These are phyloP conservation scores for Heliothis virescens DNA, from an alignment of 1,140 invertebrate species.

Conservation along the genomic window DNA sequence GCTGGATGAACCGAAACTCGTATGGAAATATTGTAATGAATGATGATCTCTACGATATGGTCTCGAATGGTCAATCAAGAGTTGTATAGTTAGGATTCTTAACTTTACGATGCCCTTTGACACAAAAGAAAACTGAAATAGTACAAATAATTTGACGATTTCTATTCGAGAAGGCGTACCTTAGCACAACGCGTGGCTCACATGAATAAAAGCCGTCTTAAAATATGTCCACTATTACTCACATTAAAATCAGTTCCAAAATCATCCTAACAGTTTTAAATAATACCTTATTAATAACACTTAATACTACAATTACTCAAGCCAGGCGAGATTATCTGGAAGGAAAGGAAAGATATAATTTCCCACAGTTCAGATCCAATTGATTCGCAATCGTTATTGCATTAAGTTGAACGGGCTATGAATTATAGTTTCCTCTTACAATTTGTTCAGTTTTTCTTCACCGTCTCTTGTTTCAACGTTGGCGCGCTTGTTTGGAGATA, in stretches of 20 bases:
- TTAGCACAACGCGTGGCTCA: no score
- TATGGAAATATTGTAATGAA: no score
- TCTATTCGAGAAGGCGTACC: no score
- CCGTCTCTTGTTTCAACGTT: slow-evolving; percentile 2
- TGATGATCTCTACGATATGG: no score
- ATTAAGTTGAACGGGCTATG: slow-evolving; percentile 41
- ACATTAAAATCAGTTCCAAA: neutral
- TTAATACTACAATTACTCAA: slow-evolving; percentile 17
- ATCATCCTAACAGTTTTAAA: neutral
- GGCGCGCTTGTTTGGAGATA: neutral
- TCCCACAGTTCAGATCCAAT: slow-evolving; percentile 55
- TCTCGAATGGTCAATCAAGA: no score
- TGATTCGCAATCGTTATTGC: slow-evolving; percentile 56
- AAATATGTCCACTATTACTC: no score
- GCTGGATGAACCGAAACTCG: no score
- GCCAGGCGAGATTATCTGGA: neutral
- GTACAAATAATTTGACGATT: no score
- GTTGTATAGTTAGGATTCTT: no score
- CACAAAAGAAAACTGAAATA: no score
- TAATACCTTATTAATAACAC: neutral
- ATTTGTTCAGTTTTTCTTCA: slow-evolving; percentile 19
- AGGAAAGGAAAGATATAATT: slow-evolving; percentile 31
- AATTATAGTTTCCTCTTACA: slow-evolving; percentile 46
- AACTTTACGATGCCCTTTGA: no score
- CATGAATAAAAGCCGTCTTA: no score